Conservation (phyloP, 2,113 vertebrate genomes). For the Ranitomeya variabilis region DNA sequence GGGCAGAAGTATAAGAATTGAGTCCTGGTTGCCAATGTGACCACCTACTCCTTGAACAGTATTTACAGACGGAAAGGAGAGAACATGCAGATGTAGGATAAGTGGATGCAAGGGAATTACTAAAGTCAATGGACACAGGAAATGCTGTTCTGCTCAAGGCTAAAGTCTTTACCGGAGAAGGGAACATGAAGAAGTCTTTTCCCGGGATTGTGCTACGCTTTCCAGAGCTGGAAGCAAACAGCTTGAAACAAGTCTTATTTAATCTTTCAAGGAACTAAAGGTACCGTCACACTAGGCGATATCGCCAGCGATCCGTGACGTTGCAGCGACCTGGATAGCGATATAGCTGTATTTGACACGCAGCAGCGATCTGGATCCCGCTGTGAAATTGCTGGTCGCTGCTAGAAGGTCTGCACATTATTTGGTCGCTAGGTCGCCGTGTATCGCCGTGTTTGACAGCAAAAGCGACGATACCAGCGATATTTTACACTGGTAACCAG, state of each 20-base stretch:
- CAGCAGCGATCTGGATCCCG: too few relatives aligned
- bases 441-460: too few relatives aligned
- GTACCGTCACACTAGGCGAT: too few relatives aligned
- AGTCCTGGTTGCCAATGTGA: slow-evolving; percentile 17
- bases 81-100: background rate
- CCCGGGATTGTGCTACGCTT: background rate
- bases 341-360: too few relatives aligned
- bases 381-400: too few relatives aligned
- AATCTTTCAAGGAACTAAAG: slow-evolving; percentile 33
- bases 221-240: slow-evolving; percentile 36
- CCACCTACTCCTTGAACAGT: background rate
- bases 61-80: background rate
- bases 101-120: slow-evolving; percentile 30
- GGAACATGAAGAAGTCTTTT: background rate
- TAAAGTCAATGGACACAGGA: slow-evolving; percentile 45
- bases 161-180: slow-evolving; percentile 39
- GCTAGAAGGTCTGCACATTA: too few relatives aligned
- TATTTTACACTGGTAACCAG: too few relatives aligned
- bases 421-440: too few relatives aligned
- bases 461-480: too few relatives aligned
- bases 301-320: too few relatives aligned
- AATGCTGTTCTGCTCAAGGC: slow-evolving; percentile 21
- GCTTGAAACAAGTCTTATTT: slow-evolving; percentile 27
- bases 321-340: too few relatives aligned
- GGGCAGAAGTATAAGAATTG: slow-evolving; percentile 8